Conservation (phyloP, 1,140 invertebrate genomes). For the Tetramorium parvispinum region DNA sequence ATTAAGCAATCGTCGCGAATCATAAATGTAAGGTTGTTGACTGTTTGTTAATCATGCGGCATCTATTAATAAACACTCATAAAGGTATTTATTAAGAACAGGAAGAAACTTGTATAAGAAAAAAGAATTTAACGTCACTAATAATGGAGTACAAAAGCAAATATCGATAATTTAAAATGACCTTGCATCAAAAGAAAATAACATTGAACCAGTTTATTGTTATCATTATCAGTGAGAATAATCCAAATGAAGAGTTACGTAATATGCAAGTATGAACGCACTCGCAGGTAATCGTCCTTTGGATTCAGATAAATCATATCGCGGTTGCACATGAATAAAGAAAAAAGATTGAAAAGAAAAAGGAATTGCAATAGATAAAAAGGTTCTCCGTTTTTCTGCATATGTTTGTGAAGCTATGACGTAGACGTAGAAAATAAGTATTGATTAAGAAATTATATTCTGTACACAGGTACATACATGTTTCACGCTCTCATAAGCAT, state of each 20-base stretch:
- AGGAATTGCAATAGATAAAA: not conserved
- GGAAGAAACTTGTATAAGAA: not conserved
- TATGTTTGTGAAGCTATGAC: not conserved
- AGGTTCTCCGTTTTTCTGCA: not conserved
- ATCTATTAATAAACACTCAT: not conserved
- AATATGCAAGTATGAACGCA: not conserved
- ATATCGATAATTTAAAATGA: not conserved
- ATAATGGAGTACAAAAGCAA: not conserved
- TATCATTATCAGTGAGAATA: not conserved
- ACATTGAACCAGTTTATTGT: not conserved
- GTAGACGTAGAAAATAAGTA: not conserved
- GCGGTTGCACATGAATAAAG: not conserved
- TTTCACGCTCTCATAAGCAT: not conserved
- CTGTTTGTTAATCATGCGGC: not conserved
- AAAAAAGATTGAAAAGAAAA: not conserved
- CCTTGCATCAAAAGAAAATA: not conserved
- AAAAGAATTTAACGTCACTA: not conserved
- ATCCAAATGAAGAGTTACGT: not conserved
- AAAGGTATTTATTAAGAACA: not conserved
- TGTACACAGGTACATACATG: not conserved
- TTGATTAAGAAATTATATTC: conserved; percentile 5
- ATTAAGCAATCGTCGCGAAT: not conserved
- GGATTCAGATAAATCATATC: not conserved
- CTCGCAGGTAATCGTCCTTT: not conserved
- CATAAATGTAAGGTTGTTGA: not conserved